phyloP scores from a whole-genome alignment of 2,797 vertebrate genomes.

The Muraenolepis orangiensis region DNA sequence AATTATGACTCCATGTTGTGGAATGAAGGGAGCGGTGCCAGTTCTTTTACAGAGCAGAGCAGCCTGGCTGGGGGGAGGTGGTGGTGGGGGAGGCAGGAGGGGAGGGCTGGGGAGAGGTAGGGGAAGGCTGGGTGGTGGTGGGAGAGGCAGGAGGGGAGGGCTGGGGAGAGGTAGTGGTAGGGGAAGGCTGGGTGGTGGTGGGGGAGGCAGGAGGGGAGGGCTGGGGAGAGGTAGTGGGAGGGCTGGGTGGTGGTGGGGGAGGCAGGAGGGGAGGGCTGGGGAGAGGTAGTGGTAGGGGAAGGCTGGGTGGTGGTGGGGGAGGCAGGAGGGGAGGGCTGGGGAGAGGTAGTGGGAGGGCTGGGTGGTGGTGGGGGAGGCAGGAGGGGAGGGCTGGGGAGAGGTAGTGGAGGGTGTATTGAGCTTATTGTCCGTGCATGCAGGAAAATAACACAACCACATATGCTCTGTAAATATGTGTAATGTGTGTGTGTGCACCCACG shows the following conservation, averaged over 20 bases:
- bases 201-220: no score
- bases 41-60: slow-evolving; percentile 59
- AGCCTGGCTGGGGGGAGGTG: slow-evolving; percentile 53
- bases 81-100: slow-evolving; percentile 31
- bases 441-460: slow-evolving; percentile 22
- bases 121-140: neutral
- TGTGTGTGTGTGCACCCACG: slow-evolving; percentile 2
- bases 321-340: no score
- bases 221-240: no score
- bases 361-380: neutral
- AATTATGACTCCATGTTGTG: slow-evolving; percentile 73
- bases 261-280: neutral
- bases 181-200: neutral
- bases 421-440: slow-evolving; percentile 30
- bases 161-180: neutral
- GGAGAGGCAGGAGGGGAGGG: neutral
- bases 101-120: slow-evolving; percentile 5
- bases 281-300: neutral
- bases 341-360: no score
- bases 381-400: no score
- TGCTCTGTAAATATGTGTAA: neutral
- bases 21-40: slow-evolving; percentile 78
- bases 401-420: slow-evolving; percentile 3
- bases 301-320: neutral
- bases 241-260: neutral